Evolutionary conservation across 2,113 vertebrate species (phyloP).

Genomic region (Pelecanoides urinatrix): DNA sequence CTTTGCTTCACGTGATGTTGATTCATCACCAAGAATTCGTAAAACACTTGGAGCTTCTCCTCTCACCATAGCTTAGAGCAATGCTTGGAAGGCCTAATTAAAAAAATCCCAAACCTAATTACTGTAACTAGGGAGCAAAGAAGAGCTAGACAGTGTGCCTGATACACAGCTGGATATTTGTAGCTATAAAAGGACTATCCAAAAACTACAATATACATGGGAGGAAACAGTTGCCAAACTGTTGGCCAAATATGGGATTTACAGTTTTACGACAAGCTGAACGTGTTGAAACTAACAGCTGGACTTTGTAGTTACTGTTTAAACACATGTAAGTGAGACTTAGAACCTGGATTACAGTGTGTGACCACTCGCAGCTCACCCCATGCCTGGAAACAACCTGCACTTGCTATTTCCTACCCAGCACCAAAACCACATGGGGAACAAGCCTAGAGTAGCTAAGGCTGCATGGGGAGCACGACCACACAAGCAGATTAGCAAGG

Average conservation of each 20-base stretch:
- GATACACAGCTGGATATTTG: background rate
- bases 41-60: background rate
- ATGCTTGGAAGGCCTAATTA: background rate
- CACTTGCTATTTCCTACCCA: background rate
- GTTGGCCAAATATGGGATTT: background rate
- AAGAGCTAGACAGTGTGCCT: background rate
- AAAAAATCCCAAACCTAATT: background rate
- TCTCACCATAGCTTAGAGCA: background rate
- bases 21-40: background rate
- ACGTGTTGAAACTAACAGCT: background rate
- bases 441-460: background rate
- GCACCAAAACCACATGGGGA: accelerated
- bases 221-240: background rate
- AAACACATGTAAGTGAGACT: background rate
- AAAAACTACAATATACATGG: background rate
- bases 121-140: background rate
- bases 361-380: accelerated
- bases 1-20: background rate
- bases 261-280: background rate
- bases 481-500: accelerated
- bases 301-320: background rate
- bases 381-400: background rate
- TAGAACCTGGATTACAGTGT: background rate
- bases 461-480: accelerated
- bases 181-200: background rate